Percentiles rank a stretch among this genome's conserved stretches.
Conservation (phyloP, 2,113 vertebrate species). For the Glareola pratincola region DNA sequence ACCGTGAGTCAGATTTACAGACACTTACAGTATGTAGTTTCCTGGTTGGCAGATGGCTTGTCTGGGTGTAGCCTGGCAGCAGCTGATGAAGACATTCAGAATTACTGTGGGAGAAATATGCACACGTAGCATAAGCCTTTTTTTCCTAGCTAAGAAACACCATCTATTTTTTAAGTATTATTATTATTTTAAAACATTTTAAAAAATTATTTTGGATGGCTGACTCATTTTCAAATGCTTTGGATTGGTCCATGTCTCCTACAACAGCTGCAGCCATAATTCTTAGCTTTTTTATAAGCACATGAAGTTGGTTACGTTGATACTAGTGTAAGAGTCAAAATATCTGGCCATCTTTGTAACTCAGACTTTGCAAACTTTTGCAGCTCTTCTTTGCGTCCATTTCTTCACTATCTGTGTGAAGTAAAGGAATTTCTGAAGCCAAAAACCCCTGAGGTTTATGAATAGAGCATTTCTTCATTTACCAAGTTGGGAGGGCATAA, state of each 20-base stretch:
- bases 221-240: not conserved
- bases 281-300: not conserved
- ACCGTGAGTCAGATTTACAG: not conserved
- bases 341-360: not conserved
- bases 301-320: not conserved
- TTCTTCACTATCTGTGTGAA: not conserved
- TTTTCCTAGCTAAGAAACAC: not conserved
- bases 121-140: not conserved
- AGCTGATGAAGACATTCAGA: slow-evolving; percentile 10
- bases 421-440: not conserved
- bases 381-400: not conserved
- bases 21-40: not conserved
- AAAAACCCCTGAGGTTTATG: not conserved
- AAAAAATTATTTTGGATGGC: not conserved
- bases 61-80: slow-evolving; percentile 25
- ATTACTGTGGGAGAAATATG: not conserved
- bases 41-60: not conserved
- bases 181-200: not conserved
- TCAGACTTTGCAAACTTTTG: not conserved
- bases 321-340: not conserved
- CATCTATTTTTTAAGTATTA: not conserved
- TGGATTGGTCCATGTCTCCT: not conserved
- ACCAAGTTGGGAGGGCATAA: not conserved
- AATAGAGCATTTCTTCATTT: not conserved
- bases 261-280: not conserved